phyloP scores from a whole-genome alignment of 2,797 vertebrate species.

The Eulemur rubriventer region DNA sequence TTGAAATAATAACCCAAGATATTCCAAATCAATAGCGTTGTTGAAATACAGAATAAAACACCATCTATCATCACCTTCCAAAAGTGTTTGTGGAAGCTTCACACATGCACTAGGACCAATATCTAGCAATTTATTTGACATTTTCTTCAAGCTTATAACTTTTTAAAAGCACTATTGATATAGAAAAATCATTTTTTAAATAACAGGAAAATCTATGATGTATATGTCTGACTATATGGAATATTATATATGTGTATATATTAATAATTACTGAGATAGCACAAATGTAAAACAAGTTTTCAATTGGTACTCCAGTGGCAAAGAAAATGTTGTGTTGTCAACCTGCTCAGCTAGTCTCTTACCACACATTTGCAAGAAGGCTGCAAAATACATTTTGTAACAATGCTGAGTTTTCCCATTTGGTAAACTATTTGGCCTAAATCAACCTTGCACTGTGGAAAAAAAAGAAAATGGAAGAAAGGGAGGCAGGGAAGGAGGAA shows the following conservation, averaged over 20 bases:
- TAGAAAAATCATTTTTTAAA: neutral
- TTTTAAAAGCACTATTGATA: neutral
- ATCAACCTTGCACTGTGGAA: neutral
- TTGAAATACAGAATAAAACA: conserved; percentile 34
- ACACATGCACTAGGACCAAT: neutral
- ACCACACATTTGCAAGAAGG: neutral
- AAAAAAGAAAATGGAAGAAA: neutral
- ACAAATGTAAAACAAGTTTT: neutral
- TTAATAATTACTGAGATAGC: neutral
- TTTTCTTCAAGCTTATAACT: conserved; percentile 13
- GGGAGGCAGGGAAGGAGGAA: accelerated
- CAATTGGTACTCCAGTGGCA: neutral
- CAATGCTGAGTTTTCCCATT: neutral
- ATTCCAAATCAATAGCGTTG: neutral
- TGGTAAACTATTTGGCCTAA: neutral
- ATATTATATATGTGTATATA: neutral
- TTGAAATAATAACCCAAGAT: conserved; percentile 38
- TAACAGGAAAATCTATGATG: neutral
- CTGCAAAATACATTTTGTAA: neutral
- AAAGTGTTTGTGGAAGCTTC: neutral
- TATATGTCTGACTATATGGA: neutral
- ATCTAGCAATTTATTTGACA: neutral
- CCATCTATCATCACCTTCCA: neutral
- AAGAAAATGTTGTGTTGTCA: neutral
- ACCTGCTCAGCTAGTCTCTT: neutral